These are phyloP conservation scores for Epinephelus malabaricus DNA, from an alignment of 2,797 vertebrate genomes.

Conservation along the genomic window DNA sequence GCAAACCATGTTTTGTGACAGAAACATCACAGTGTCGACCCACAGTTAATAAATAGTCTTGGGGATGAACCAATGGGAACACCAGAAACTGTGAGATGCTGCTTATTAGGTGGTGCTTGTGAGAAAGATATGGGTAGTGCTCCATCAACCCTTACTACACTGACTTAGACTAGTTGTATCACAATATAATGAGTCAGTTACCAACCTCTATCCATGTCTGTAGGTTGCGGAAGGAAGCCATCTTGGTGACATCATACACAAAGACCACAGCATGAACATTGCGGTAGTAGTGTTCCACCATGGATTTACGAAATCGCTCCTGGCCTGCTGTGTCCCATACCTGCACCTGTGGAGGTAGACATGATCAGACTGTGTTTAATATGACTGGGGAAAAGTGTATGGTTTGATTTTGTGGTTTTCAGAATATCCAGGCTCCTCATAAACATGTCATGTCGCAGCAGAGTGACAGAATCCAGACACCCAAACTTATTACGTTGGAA, in stretches of 20 bases:
- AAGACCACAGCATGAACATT: conserved; percentile 97
- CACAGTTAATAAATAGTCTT: neutral
- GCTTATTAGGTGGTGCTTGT: neutral
- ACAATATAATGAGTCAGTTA: conserved; percentile 54
- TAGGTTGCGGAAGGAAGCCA: conserved; percentile 95
- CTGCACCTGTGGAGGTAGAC: conserved; percentile 87
- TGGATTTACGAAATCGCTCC: conserved; percentile 95
- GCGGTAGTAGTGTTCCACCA: conserved; percentile 98
- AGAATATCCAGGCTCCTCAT: neutral
- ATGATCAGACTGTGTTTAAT: neutral
- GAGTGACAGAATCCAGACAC: conserved; percentile 14
- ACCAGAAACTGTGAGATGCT: neutral
- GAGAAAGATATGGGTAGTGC: neutral
- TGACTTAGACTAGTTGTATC: neutral
- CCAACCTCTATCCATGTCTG: conserved; percentile 98
- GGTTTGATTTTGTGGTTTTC: neutral
- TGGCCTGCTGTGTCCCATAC: conserved; percentile 98
- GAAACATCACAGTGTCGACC: conserved; percentile 1
- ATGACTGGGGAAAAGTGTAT: neutral
- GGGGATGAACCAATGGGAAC: neutral
- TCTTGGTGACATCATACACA: conserved; percentile 97
- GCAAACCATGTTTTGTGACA: neutral
- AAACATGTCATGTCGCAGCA: conserved; percentile 1
- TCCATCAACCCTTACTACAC: neutral
- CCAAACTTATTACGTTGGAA: neutral